Base-by-base conservation (phyloP, 2,888 invertebrate species). In the Lithophane socia region DNA sequence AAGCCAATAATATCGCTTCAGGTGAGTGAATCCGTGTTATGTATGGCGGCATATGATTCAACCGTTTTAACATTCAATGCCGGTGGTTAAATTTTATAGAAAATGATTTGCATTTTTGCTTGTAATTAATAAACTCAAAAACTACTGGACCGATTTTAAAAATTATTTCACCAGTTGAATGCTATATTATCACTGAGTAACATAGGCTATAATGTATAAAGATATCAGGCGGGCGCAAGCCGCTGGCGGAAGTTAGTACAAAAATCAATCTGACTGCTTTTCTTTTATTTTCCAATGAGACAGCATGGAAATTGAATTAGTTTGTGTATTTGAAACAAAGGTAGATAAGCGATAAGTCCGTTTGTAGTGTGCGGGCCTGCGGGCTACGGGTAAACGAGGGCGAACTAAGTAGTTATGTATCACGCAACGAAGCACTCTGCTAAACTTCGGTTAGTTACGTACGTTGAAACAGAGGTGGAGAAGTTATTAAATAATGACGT, bases 261-360 rank as follows among this genome's bases (percentile, higher is more conserved):
- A 56, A 56, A 78, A 24, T 21, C 66, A 78, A 60, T 56, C n/a
- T 10, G 37, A 63, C 13, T n/a, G 42, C 12, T 58, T 66, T 72
- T 58, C 42, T 58, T 74, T 64, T 66, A 83, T 65, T n/a, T n/a
- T 74, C 3, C 69, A 86, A 69, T 58, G 49, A 69, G 76, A 54
- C 65, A 58, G 52, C 13, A 29, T 65, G 74, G 72, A 83, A 80
- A 80, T 86, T 86, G 66, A 83, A 79, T 82, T 74, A 77, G 82
- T 77, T 65, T 70, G 63, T 29, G 54, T 73, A 75, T 86, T 78
- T 37, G 63, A 61, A 83, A 68, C 70, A 72, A 79, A 75, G 74
- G 77, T 88, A 72, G 84, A 76, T 78, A 78, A 75, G 70, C 44
- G 79, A 71, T 79, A 79, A 85, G 83, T 74, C 60, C 73, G 84